A percentile compares a stretch with the other conserved stretches of the same genome.
Evolutionary conservation across 2,113 vertebrate species (phyloP).

Genomic region (Chaetodon auriga): DNA sequence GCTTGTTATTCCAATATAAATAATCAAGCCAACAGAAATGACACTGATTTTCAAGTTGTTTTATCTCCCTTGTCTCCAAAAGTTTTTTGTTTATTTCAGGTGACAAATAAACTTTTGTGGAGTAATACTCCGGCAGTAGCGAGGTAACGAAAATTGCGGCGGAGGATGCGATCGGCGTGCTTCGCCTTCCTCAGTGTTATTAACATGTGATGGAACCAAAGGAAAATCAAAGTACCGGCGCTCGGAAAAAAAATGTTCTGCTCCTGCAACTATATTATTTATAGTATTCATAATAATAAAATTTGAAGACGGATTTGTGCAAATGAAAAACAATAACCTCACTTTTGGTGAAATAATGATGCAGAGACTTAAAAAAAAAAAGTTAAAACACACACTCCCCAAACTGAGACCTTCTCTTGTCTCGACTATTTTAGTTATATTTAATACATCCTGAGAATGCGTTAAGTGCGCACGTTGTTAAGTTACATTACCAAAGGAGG

Average conservation of each 20-base stretch:
- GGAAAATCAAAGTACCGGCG: slow-evolving; percentile 10
- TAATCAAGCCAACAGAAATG: slow-evolving; percentile 81
- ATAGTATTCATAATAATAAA: background rate
- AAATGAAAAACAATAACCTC: slow-evolving; percentile 17
- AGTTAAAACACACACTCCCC: slow-evolving; percentile 8
- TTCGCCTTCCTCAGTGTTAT: slow-evolving; percentile 10
- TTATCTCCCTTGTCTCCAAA: slow-evolving; percentile 69
- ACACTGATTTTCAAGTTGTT: slow-evolving; percentile 78
- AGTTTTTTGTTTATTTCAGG: slow-evolving; percentile 72
- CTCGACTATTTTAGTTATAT: slow-evolving; percentile 39
- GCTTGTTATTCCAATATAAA: slow-evolving; percentile 86
- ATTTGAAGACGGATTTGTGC: slow-evolving; percentile 7
- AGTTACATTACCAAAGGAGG: slow-evolving; percentile 47
- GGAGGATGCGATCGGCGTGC: background rate
- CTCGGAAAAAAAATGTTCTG: background rate
- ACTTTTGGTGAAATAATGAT: slow-evolving; percentile 9
- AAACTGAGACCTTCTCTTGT: slow-evolving; percentile 16
- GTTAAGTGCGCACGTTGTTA: slow-evolving; percentile 53
- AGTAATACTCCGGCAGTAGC: slow-evolving; percentile 19
- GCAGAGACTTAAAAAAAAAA: background rate
- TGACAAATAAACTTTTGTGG: slow-evolving; percentile 68
- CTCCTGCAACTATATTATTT: slow-evolving; percentile 12
- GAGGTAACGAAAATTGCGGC: slow-evolving; percentile 8
- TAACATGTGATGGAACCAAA: slow-evolving; percentile 3
- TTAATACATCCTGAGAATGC: slow-evolving; percentile 45